Evolutionary conservation across 1,140 invertebrate species (phyloP).

Genomic region (Coelopa frigida): DNA sequence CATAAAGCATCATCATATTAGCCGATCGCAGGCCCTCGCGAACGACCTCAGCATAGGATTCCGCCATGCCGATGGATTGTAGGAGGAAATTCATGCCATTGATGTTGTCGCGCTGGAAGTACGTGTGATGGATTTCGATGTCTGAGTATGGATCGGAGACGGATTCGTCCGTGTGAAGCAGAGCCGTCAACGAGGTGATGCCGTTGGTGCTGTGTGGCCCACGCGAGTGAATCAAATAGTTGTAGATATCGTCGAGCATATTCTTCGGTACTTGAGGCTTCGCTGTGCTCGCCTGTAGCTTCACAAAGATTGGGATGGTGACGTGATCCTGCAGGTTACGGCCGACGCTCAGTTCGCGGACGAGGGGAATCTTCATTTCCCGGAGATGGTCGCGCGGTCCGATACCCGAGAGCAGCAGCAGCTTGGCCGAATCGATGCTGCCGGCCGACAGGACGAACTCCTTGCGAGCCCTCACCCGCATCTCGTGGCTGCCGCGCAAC

Average conservation of each 20-base stretch:
- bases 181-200: no score
- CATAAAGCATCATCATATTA: no score
- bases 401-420: conserved; percentile 76
- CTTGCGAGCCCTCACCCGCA: conserved; percentile 57
- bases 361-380: conserved; percentile 59
- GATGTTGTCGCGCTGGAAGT: no score
- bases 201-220: no score
- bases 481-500: conserved; percentile 43
- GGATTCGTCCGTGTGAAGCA: no score
- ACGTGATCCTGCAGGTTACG: conserved; percentile 69
- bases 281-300: conserved; percentile 17
- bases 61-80: no score
- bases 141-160: no score
- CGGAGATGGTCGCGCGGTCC: conserved; percentile 69
- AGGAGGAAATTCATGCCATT: no score
- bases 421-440: conserved; percentile 68
- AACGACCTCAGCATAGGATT: no score
- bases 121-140: no score
- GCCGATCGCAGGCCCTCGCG: no score
- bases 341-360: conserved; percentile 71
- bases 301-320: conserved; percentile 39
- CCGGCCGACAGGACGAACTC: conserved; percentile 72
- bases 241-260: conserved; percentile 23
- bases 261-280: conserved; percentile 17
- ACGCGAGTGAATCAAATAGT: conserved; percentile 34